Conservation (phyloP, 2,888 invertebrate species). For the Leptinotarsa haldemani region DNA sequence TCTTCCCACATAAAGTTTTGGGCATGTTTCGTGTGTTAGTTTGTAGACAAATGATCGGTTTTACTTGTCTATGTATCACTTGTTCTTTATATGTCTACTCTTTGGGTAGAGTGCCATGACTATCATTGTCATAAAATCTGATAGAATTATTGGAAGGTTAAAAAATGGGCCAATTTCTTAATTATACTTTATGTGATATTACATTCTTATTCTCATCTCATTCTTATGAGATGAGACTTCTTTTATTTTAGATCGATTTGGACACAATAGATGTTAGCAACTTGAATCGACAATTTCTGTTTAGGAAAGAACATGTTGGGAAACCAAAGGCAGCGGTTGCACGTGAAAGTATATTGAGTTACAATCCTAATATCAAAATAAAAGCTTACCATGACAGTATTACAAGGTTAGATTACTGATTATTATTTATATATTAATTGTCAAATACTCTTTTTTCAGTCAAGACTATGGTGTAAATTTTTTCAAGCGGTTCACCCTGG, state of each 20-base stretch:
- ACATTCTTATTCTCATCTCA: too few relatives aligned
- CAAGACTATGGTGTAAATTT: conserved; percentile 90
- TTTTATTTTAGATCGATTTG: conserved; percentile 89
- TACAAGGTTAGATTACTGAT: conserved; percentile 77
- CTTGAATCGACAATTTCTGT: conserved; percentile 98
- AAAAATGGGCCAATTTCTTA: too few relatives aligned
- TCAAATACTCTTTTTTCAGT: conserved; percentile 69
- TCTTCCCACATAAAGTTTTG: too few relatives aligned
- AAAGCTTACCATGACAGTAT: conserved; percentile 93
- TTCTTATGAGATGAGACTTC: too few relatives aligned
- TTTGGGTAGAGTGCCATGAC: too few relatives aligned
- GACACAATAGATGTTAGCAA: conserved; percentile 99
- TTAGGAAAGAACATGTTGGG: conserved; percentile 97
- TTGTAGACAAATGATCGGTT: too few relatives aligned
- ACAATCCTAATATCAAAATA: conserved; percentile 90
- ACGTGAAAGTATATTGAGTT: conserved; percentile 85
- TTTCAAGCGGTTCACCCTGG: conserved; percentile 90
- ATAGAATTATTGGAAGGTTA: too few relatives aligned
- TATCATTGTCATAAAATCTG: too few relatives aligned
- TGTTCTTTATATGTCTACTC: too few relatives aligned
- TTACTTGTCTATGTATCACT: too few relatives aligned
- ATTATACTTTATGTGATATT: too few relatives aligned
- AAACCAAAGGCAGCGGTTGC: conserved; percentile 96
- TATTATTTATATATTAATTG: conserved; percentile 20
- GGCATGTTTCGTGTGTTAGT: too few relatives aligned